These are phyloP conservation scores for Nycticorax nycticorax DNA, from an alignment of 2,113 vertebrate species.

Conservation along the genomic window DNA sequence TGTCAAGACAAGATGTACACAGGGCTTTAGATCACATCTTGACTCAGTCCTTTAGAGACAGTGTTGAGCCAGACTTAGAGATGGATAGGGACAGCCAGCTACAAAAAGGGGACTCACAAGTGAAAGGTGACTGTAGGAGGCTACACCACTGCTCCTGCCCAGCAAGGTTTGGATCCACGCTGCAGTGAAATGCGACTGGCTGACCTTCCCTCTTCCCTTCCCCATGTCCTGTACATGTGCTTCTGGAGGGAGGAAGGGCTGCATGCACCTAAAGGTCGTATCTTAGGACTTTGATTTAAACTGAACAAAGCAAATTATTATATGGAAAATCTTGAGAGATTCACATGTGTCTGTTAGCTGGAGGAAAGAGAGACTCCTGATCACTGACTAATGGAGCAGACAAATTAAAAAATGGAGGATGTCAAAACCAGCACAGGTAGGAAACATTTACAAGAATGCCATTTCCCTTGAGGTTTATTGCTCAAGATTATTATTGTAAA, in stretches of 20 bases:
- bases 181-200: background rate
- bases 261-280: background rate
- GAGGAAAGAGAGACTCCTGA: background rate
- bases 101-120: background rate
- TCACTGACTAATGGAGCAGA: background rate
- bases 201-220: background rate
- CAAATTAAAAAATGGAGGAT: background rate
- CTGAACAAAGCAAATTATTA: background rate
- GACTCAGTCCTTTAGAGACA: background rate
- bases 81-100: background rate
- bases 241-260: background rate
- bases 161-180: background rate
- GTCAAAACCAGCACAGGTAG: background rate
- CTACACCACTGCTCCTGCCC: background rate
- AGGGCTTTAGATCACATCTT: background rate
- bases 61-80: background rate
- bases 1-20: background rate
- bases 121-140: background rate
- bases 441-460: background rate
- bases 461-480: background rate
- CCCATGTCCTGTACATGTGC: no score
- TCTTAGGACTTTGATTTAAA: background rate
- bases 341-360: background rate
- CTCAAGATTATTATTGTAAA: background rate
- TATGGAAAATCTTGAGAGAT: background rate